These are phyloP conservation scores for Rattus rattus DNA, from an alignment of 2,113 vertebrate species.

Conservation along the genomic window DNA sequence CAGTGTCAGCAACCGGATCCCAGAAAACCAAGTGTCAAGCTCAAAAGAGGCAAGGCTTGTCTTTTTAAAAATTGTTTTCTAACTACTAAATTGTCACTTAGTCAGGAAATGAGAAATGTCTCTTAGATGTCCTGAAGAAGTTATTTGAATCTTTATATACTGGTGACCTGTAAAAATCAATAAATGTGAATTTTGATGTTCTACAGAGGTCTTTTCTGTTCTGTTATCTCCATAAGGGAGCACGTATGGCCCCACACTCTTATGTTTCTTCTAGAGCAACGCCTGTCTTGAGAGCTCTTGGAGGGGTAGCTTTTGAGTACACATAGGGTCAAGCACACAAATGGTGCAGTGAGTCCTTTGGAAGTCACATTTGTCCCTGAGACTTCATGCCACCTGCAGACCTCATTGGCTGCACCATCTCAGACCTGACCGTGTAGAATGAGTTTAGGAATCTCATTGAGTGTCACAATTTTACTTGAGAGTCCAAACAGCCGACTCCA, in stretches of 20 bases:
- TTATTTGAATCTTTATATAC: neutral
- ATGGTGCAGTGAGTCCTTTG: conserved; percentile 75
- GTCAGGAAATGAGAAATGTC: neutral
- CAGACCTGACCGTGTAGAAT: conserved; percentile 42
- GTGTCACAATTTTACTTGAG: conserved; percentile 30
- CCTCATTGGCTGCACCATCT: conserved; percentile 67
- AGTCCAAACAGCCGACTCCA: neutral
- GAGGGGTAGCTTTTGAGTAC: conserved; percentile 15
- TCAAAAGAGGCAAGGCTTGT: neutral
- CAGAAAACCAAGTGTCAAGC: neutral
- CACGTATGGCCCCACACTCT: neutral
- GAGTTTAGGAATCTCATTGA: conserved; percentile 66
- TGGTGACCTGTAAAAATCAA: neutral
- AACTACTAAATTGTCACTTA: neutral
- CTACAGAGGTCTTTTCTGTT: neutral
- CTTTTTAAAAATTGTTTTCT: neutral
- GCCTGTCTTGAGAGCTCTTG: conserved; percentile 44
- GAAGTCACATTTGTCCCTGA: conserved; percentile 74
- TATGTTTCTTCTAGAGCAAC: conserved; percentile 27
- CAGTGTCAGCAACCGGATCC: neutral
- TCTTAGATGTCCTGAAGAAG: neutral
- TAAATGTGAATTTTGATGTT: neutral
- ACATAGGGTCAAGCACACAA: conserved; percentile 10
- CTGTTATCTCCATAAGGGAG: neutral
- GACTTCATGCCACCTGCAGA: conserved; percentile 83